phyloP scores from a whole-genome alignment of 2,113 vertebrate species.

The Gymnocephalus cernua region DNA sequence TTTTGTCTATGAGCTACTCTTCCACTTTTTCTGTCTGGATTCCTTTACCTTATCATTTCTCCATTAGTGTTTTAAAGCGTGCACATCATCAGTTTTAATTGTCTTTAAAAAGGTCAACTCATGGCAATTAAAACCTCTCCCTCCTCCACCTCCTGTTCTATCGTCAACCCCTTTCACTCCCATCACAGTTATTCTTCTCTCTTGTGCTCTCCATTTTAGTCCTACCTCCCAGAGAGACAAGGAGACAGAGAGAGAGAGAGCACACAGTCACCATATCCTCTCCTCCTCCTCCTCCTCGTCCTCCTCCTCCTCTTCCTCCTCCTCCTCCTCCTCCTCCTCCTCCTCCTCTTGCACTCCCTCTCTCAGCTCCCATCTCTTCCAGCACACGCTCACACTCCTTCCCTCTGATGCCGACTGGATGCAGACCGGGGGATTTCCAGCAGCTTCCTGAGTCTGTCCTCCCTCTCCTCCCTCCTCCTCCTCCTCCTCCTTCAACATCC shows the following conservation, averaged over 20 bases:
- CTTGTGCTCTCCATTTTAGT: conserved; percentile 64
- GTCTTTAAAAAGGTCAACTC: conserved; percentile 52
- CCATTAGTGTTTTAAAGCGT: not conserved
- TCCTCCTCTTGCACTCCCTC: conserved; percentile 43
- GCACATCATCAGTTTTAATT: conserved; percentile 25
- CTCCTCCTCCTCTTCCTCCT: conserved; percentile 34
- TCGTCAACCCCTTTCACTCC: conserved; percentile 36
- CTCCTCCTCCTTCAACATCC: conserved; percentile 52
- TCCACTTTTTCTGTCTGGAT: not conserved
- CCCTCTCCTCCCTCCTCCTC: conserved; percentile 47
- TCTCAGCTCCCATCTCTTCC: conserved; percentile 42
- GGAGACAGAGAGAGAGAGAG: conserved; percentile 39
- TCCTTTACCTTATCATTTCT: not conserved
- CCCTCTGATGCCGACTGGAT: conserved; percentile 76
- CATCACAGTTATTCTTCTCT: conserved; percentile 56
- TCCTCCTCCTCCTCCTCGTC: conserved; percentile 35
- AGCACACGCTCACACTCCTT: conserved; percentile 63
- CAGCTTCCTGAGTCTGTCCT: conserved; percentile 61
- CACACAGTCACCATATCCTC: conserved; percentile 50
- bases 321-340: conserved; percentile 18
- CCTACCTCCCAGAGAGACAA: conserved; percentile 65
- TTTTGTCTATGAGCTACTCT: not conserved
- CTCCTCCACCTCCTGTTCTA: conserved; percentile 24
- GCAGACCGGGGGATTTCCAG: conserved; percentile 74
- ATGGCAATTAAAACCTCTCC: conserved; percentile 45